Base-by-base conservation (phyloP, 2,797 vertebrate genomes). In the Petrocephalus schoutedeni region DNA sequence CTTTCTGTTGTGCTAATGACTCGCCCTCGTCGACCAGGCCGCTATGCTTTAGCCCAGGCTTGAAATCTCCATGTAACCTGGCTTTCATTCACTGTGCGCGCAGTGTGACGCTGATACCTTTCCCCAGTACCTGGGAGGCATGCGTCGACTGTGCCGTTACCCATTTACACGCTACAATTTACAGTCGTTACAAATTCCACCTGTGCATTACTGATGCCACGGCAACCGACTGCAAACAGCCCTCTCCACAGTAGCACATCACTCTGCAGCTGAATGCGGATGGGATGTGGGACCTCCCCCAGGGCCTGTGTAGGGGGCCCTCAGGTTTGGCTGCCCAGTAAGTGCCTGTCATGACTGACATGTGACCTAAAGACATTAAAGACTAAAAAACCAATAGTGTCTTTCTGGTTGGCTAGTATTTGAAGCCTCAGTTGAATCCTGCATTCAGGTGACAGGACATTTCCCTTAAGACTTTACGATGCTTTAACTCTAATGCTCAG, bases 1-100 rank as follows among this genome's bases (percentile, higher is more conserved):
- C 57, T 87, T 87, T 67, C 45, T 77, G 86, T 89, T 87, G 86
- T 91, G 89, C 77, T 71, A 89, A 88, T 59, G 53, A 57, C 88
- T 61, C 85, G 28, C 32, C 45, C 56, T 32, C 45, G 21, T 89
- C 87, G 89, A 87, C 77, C 87, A 71, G 83, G 54, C 83, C 54
- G 45, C 61, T 49, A 74, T 59, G 23, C 86, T 84, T 87, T 86
- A 8, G 28, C 86, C 57, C 23, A 4, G n/a, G 12, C 64, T 45
- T 53, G 56, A 61, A 57, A 64, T 58, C 77, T 84, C 57, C 87
- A 83, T 51, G 77, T 84, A 21, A n/a, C 41, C 41, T 57, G 14
- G 45, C 36, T n/a, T 57, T 36, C 71, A 23, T 82, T 82, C 51
- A 54, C 49, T 54, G 1, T 54, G 54, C 6, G 49, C 4, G 7